A percentile compares a stretch with the other conserved stretches of the same genome.
phyloP scores from a whole-genome alignment of 2,888 invertebrate genomes.

The Cantharis rustica region DNA sequence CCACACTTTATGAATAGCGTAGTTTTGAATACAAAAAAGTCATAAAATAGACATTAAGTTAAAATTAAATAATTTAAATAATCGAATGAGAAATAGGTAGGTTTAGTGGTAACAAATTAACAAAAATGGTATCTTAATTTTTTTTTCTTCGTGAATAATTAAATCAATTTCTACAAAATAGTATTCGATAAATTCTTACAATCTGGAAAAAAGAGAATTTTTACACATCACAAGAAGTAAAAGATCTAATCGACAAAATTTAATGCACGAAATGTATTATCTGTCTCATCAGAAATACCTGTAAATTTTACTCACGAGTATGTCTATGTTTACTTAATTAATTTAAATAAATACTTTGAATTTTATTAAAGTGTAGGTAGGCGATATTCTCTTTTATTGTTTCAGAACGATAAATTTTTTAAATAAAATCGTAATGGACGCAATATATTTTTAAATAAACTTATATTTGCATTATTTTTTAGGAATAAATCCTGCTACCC shows the following conservation, averaged over 20 bases:
- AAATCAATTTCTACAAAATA: neutral
- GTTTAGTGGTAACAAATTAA: neutral
- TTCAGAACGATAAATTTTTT: neutral
- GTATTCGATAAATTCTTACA: neutral
- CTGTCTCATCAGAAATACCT: neutral
- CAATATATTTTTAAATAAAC: neutral
- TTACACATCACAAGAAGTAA: neutral
- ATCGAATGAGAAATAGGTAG: neutral
- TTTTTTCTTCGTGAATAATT: neutral
- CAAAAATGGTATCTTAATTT: neutral
- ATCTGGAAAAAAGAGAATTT: neutral
- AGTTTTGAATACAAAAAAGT: conserved; percentile 40
- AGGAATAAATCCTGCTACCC: neutral
- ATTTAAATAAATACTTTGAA: neutral
- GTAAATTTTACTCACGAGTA: neutral
- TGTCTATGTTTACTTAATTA: neutral
- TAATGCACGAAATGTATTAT: neutral
- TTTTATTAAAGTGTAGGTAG: neutral
- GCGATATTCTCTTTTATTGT: neutral
- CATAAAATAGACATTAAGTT: conserved; percentile 43
- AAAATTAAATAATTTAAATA: conserved; percentile 1
- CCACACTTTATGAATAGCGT: conserved; percentile 39
- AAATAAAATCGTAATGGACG: neutral
- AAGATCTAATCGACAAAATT: neutral
- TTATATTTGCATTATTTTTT: conserved; percentile 1